Percentiles rank a stretch among this genome's conserved stretches.
Conservation (phyloP, 2,888 invertebrate species). For the Portevinia maculata region DNA sequence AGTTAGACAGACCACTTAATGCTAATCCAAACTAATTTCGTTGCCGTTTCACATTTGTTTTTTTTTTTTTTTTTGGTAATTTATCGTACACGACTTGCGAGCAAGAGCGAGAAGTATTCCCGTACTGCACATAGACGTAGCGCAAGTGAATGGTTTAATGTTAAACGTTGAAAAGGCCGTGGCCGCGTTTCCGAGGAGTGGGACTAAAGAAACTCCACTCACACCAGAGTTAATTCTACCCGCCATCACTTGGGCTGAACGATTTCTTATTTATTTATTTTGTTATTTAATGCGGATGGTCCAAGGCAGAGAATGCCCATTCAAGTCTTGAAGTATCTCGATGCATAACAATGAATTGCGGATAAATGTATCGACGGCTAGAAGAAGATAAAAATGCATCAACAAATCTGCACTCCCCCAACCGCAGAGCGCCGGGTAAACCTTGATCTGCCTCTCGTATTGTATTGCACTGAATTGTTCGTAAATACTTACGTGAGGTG, state of each 20-base stretch:
- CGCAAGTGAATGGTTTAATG: slow-evolving; percentile 68
- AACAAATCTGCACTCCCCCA: slow-evolving; percentile 53
- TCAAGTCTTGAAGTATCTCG: slow-evolving; percentile 41
- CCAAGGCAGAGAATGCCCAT: slow-evolving; percentile 49
- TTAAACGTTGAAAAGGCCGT: slow-evolving; percentile 62
- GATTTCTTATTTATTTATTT: not conserved
- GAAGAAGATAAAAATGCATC: slow-evolving; percentile 33
- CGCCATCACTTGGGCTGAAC: slow-evolving; percentile 19
- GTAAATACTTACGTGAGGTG: slow-evolving; percentile 15
- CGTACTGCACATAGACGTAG: too few species aligned
- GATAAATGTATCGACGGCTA: slow-evolving; percentile 50
- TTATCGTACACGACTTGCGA: slow-evolving; percentile 61
- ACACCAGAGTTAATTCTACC: slow-evolving; percentile 17
- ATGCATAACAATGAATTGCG: slow-evolving; percentile 48
- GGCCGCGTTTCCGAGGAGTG: slow-evolving; percentile 72
- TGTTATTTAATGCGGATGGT: slow-evolving; percentile 45
- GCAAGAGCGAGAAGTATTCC: slow-evolving; percentile 12
- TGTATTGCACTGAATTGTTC: slow-evolving; percentile 4
- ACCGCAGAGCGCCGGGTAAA: slow-evolving; percentile 34
- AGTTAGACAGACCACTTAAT: slow-evolving; percentile 26
- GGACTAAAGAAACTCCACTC: slow-evolving; percentile 55
- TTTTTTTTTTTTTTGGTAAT: slow-evolving; percentile 43
- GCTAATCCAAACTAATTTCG: slow-evolving; percentile 67
- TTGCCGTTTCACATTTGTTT: slow-evolving; percentile 20
- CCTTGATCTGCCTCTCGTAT: slow-evolving; percentile 58